Conservation (phyloP, 2,113 vertebrate species). For the Anoura caudifer region DNA sequence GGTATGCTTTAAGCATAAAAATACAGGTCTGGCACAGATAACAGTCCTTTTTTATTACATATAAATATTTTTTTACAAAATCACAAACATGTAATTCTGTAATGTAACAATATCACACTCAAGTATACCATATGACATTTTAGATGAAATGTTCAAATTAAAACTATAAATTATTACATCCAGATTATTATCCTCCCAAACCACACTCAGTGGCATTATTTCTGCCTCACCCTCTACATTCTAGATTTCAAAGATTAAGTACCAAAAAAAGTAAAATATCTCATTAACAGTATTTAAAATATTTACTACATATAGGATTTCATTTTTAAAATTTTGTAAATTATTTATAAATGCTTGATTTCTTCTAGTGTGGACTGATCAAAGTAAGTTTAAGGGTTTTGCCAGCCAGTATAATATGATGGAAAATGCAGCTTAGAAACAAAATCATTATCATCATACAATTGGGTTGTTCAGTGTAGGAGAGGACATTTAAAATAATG, state of each 20-base stretch:
- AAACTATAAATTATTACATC: too few species aligned
- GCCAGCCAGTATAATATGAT: background rate
- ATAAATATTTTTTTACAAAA: too few species aligned
- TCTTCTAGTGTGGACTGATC: background rate
- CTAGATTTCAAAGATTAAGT: background rate
- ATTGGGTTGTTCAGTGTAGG: background rate
- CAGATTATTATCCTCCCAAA: too few species aligned
- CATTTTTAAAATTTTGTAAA: background rate
- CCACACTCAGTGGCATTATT: too few species aligned
- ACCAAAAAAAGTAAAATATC: background rate
- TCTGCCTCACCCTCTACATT: background rate
- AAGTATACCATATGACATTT: too few species aligned
- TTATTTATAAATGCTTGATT: slow-evolving; percentile 1
- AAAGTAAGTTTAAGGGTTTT: background rate
- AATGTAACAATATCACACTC: too few species aligned
- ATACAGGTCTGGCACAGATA: too few species aligned
- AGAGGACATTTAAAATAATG: background rate
- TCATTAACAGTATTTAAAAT: background rate
- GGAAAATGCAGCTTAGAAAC: background rate
- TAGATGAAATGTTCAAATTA: too few species aligned
- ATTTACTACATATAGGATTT: background rate
- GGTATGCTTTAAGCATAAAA: background rate
- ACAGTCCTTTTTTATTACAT: too few species aligned
- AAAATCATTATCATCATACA: background rate
- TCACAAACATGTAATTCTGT: too few species aligned